Evolutionary conservation across 1,140 invertebrate species (phyloP).

Genomic region (Neomicropteryx cornuta): DNA sequence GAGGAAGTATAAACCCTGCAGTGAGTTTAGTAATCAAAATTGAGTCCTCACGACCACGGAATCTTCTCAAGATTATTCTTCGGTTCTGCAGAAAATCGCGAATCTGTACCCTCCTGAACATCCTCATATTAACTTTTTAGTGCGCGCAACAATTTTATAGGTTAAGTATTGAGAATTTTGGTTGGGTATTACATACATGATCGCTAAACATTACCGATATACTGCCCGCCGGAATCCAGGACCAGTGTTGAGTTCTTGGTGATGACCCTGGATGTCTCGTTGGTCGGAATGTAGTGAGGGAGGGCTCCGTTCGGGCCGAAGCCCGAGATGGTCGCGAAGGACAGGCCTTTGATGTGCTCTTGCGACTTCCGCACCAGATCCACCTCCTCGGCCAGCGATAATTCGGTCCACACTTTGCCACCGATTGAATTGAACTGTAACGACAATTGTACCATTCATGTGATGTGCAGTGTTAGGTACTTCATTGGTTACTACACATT

Average conservation of each 20-base stretch:
- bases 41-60: no score
- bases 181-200: conserved; percentile 9
- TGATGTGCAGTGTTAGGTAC: no score
- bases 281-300: conserved; percentile 79
- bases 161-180: no score
- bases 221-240: conserved; percentile 64
- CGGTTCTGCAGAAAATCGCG: no score
- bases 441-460: background rate
- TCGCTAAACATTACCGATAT: conserved; percentile 38
- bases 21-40: no score
- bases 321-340: conserved; percentile 82
- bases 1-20: no score
- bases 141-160: no score
- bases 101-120: no score
- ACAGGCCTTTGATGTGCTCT: conserved; percentile 53
- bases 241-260: conserved; percentile 54
- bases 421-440: no score
- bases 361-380: conserved; percentile 60
- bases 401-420: conserved; percentile 50
- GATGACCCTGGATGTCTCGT: conserved; percentile 61
- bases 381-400: conserved; percentile 52
- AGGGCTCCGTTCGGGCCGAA: conserved; percentile 82
- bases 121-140: no score
- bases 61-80: no score
- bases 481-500: no score